Conservation (phyloP, 2,113 vertebrate genomes). For the western clawed frog (Xenopus tropicalis) region DNA sequence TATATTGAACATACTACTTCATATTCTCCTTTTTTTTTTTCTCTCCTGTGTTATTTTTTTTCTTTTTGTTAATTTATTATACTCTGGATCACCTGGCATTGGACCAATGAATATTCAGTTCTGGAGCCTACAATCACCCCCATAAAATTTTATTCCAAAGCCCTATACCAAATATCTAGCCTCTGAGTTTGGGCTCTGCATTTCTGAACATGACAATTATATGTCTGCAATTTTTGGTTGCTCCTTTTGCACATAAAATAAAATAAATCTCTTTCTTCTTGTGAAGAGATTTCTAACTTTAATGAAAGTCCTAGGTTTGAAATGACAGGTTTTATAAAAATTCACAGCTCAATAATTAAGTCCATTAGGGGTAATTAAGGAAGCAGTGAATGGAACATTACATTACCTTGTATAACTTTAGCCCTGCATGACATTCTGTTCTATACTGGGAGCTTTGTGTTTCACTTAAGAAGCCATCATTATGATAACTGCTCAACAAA, state of each 20-base stretch:
- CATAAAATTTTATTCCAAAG: too few relatives aligned
- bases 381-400: not conserved
- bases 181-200: not conserved
- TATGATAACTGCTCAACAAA: slow-evolving; percentile 16
- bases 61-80: too few relatives aligned
- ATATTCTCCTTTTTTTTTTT: too few relatives aligned
- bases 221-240: slow-evolving; percentile 1
- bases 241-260: slow-evolving; percentile 16
- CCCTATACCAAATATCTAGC: too few relatives aligned
- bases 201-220: slow-evolving; percentile 3
- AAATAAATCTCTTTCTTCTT: slow-evolving; percentile 11
- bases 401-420: not conserved
- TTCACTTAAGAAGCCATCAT: not conserved
- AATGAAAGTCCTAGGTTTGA: slow-evolving; percentile 16
- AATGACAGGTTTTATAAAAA: slow-evolving; percentile 17
- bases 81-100: too few relatives aligned
- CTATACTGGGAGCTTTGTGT: slow-evolving; percentile 6
- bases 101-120: too few relatives aligned
- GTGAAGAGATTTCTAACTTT: not conserved
- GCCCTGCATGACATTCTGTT: not conserved
- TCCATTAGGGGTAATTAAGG: slow-evolving; percentile 11
- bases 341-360: slow-evolving; percentile 25
- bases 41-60: too few relatives aligned
- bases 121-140: too few relatives aligned
- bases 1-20: too few relatives aligned